Evolutionary conservation across 2,113 vertebrate species (phyloP).

Genomic region (Sitta europaea): DNA sequence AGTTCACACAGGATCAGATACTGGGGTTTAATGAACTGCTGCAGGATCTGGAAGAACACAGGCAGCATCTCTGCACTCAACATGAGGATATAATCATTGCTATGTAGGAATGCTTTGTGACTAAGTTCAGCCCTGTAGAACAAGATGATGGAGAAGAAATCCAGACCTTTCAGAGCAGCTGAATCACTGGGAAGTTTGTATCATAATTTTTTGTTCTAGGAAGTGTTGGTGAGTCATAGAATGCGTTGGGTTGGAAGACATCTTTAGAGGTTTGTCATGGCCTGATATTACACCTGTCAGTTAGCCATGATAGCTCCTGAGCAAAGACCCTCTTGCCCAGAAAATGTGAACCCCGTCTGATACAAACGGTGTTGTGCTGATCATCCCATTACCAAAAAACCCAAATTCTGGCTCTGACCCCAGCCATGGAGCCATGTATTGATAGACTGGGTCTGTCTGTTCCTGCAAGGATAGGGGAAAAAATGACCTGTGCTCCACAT

Average conservation of each 20-base stretch:
- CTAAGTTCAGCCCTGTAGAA: neutral
- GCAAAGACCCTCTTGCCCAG: neutral
- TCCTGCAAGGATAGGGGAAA: neutral
- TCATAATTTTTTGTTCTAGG: neutral
- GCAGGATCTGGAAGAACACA: neutral
- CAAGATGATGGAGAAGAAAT: neutral
- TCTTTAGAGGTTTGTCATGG: neutral
- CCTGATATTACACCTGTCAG: neutral
- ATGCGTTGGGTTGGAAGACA: neutral
- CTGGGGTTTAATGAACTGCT: neutral
- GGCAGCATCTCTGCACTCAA: neutral
- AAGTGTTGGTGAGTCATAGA: neutral
- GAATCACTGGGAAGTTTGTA: neutral
- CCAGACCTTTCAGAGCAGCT: neutral
- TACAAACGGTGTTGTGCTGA: neutral
- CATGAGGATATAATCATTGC: neutral
- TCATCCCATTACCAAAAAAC: neutral
- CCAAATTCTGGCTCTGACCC: neutral
- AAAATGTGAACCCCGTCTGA: neutral
- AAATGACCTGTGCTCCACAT: neutral
- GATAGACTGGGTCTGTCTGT: neutral
- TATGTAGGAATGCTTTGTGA: neutral
- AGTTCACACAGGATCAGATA: neutral
- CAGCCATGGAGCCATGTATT: neutral
- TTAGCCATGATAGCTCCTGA: neutral